These are phyloP conservation scores for Alfaro cultratus DNA, from an alignment of 2,797 vertebrate genomes.

Conservation along the genomic window DNA sequence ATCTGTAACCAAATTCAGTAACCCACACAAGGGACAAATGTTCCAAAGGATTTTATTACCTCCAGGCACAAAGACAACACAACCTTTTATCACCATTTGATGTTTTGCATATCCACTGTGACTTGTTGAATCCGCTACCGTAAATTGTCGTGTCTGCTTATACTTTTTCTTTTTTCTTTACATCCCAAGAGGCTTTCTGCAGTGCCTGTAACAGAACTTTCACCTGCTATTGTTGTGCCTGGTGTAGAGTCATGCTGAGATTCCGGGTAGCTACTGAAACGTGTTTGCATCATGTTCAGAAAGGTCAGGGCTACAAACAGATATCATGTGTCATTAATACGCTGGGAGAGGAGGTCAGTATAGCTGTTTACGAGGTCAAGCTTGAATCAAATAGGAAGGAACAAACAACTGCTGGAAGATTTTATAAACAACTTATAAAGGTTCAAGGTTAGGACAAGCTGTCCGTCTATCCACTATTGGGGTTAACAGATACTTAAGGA, in stretches of 20 bases:
- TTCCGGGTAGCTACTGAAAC: slow-evolving; percentile 11
- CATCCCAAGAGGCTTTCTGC: slow-evolving; percentile 30
- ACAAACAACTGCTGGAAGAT: slow-evolving; percentile 2
- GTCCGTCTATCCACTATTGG: background rate
- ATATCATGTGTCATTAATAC: slow-evolving; percentile 22
- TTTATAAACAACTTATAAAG: slow-evolving; percentile 5
- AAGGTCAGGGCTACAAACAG: slow-evolving; percentile 17
- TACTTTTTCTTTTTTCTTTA: slow-evolving; percentile 17
- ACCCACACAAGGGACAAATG: slow-evolving; percentile 39
- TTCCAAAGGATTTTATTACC: slow-evolving; percentile 57
- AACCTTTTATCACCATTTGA: slow-evolving; percentile 49
- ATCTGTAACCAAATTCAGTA: slow-evolving; percentile 46
- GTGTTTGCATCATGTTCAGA: slow-evolving; percentile 26
- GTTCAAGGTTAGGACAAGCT: background rate
- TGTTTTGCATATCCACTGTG: slow-evolving; percentile 37
- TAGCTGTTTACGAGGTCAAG: slow-evolving; percentile 11
- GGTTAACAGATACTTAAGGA: background rate
- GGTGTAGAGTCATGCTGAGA: background rate
- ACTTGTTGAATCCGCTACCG: slow-evolving; percentile 26
- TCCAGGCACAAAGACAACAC: slow-evolving; percentile 36
- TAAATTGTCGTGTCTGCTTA: slow-evolving; percentile 25
- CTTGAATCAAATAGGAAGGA: slow-evolving; percentile 7
- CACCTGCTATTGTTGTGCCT: slow-evolving; percentile 56
- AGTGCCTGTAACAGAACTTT: slow-evolving; percentile 36
- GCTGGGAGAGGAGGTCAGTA: slow-evolving; percentile 4